phyloP scores from a whole-genome alignment of 2,797 vertebrate genomes.

The Erpetoichthys calabaricus region DNA sequence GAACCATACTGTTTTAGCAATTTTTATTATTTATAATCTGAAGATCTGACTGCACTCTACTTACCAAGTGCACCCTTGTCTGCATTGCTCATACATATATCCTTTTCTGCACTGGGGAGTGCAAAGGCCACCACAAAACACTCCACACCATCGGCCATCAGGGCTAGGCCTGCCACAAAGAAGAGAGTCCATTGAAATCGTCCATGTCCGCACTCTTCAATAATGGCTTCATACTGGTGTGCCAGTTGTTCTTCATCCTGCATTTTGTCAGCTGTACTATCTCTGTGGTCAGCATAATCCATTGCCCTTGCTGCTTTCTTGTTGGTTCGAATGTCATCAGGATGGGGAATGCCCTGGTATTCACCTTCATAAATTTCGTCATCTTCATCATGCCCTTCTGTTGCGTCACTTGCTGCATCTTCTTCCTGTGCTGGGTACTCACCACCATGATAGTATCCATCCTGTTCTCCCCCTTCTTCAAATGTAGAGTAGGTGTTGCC shows the following conservation, averaged over 20 bases:
- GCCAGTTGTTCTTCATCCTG: slow-evolving; percentile 74
- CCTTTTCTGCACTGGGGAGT: slow-evolving; percentile 89
- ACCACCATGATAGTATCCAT: slow-evolving; percentile 58
- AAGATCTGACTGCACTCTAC: slow-evolving; percentile 23
- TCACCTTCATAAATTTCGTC: slow-evolving; percentile 93
- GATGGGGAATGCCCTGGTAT: slow-evolving; percentile 91
- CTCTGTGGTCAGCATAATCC: slow-evolving; percentile 56
- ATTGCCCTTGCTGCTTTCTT: slow-evolving; percentile 54
- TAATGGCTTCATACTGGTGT: slow-evolving; percentile 87
- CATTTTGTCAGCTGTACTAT: slow-evolving; percentile 53
- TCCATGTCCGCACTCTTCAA: slow-evolving; percentile 89
- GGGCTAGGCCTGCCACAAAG: slow-evolving; percentile 74
- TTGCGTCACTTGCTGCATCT: slow-evolving; percentile 81
- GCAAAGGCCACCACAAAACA: slow-evolving; percentile 90
- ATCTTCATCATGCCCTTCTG: slow-evolving; percentile 85
- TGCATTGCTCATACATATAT: slow-evolving; percentile 91
- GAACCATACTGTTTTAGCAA: too few relatives aligned
- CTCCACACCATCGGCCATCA: slow-evolving; percentile 95
- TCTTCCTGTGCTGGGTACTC: slow-evolving; percentile 68
- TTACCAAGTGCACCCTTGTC: slow-evolving; percentile 94
- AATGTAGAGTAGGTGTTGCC: slow-evolving; percentile 48
- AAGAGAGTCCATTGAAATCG: slow-evolving; percentile 95
- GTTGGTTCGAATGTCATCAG: slow-evolving; percentile 75
- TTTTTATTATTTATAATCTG: too few relatives aligned
- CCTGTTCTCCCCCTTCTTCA: slow-evolving; percentile 49